Percentiles rank a stretch among this genome's conserved stretches.
These are phyloP conservation scores for Zootermopsis nevadensis DNA, from an alignment of 2,888 invertebrate genomes.

Conservation along the genomic window DNA sequence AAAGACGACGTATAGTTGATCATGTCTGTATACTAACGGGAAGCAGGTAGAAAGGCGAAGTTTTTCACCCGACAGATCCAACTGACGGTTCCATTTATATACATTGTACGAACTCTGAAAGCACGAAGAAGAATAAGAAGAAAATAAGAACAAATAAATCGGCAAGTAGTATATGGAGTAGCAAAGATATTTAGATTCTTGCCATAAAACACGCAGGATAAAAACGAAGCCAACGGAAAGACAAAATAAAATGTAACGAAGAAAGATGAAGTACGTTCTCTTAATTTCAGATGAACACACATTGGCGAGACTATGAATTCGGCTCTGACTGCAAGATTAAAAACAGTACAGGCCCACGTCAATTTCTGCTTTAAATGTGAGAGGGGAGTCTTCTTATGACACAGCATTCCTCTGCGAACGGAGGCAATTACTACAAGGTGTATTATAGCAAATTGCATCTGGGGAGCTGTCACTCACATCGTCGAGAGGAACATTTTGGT, in stretches of 20 bases:
- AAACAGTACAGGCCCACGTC: too few relatives aligned
- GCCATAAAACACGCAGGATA: too few relatives aligned
- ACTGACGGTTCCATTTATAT: conserved; percentile 3
- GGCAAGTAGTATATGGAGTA: neutral
- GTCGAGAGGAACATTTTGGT: too few relatives aligned
- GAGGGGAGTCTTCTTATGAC: too few relatives aligned
- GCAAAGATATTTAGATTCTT: too few relatives aligned
- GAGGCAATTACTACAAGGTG: too few relatives aligned
- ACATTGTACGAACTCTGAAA: neutral
- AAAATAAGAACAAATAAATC: too few relatives aligned
- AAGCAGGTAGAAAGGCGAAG: neutral
- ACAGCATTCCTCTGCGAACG: too few relatives aligned
- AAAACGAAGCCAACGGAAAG: neutral
- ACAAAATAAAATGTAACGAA: neutral
- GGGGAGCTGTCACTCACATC: too few relatives aligned
- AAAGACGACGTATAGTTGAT: neutral
- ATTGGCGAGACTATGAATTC: neutral
- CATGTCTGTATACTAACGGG: neutral
- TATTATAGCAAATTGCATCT: too few relatives aligned
- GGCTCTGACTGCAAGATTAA: too few relatives aligned
- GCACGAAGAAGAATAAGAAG: neutral
- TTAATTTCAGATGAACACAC: neutral
- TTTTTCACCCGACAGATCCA: conserved; percentile 1
- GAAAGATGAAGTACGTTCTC: neutral
- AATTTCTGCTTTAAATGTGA: too few relatives aligned